Evolutionary conservation across 2,888 invertebrate species (phyloP).

Genomic region (Resseliella maxima): DNA sequence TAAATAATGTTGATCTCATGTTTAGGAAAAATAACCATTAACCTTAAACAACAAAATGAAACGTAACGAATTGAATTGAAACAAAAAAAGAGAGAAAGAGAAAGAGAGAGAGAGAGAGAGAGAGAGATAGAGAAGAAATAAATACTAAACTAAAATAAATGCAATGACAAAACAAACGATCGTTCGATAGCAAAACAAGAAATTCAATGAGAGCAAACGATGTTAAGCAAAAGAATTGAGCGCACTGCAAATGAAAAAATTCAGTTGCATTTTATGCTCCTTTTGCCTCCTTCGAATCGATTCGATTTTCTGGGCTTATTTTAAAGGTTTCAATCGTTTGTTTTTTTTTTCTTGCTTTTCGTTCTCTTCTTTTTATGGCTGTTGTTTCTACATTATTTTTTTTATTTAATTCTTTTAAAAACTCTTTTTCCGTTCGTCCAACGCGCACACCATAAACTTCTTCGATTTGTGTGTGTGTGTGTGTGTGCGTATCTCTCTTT

Average conservation of each 20-base stretch:
- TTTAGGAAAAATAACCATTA: conserved; percentile 41
- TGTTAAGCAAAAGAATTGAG: not conserved
- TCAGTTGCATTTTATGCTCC: conserved; percentile 51
- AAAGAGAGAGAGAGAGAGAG: not conserved
- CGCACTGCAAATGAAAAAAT: not conserved
- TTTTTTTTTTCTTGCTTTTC: too few species aligned
- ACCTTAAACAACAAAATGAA: conserved; percentile 16
- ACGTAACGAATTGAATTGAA: too few species aligned
- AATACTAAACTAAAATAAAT: not conserved
- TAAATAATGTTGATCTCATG: conserved; percentile 49
- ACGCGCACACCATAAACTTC: not conserved
- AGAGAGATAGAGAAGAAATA: not conserved
- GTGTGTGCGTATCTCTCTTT: not conserved
- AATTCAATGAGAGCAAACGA: not conserved
- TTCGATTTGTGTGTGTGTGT: not conserved
- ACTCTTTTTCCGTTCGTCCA: not conserved
- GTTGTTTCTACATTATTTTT: conserved; percentile 14
- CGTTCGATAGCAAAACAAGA: conserved; percentile 3
- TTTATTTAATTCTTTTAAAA: conserved; percentile 16
- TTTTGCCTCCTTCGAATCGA: not conserved
- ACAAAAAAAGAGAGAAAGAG: not conserved
- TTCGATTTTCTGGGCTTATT: not conserved
- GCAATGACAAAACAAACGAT: conserved; percentile 34
- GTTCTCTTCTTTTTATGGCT: conserved; percentile 32
- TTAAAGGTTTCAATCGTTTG: not conserved